phyloP scores from a whole-genome alignment of 2,888 invertebrate genomes.

The Melieria omissa region DNA sequence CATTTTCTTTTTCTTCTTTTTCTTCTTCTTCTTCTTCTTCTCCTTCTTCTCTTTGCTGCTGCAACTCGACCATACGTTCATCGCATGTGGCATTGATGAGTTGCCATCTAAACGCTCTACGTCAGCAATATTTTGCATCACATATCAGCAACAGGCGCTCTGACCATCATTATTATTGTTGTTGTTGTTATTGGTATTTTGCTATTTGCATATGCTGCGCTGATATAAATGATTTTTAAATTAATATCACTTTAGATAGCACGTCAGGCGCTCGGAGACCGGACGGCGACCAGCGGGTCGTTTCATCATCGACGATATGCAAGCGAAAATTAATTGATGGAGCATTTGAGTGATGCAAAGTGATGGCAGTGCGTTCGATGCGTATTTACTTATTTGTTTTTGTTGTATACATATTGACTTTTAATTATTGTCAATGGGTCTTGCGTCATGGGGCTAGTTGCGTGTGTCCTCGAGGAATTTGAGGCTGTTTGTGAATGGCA shows the following conservation, averaged over 20 bases:
- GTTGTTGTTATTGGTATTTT: not conserved
- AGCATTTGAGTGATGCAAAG: constrained; percentile 63
- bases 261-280: not conserved
- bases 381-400: too few species aligned
- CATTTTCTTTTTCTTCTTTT: not conserved
- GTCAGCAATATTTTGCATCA: not conserved
- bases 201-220: constrained; percentile 24
- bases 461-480: too few species aligned
- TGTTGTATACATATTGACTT: too few species aligned
- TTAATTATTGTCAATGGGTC: too few species aligned
- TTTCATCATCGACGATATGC: constrained; percentile 1
- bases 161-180: not conserved
- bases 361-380: constrained; percentile 46
- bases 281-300: not conserved
- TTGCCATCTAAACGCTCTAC: not conserved
- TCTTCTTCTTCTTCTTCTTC: not conserved
- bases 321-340: constrained; percentile 54
- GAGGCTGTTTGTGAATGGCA: too few species aligned
- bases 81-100: not conserved
- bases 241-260: constrained; percentile 61
- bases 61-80: not conserved
- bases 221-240: constrained; percentile 60
- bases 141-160: not conserved
- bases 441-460: too few species aligned
- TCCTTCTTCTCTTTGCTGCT: too few species aligned